Base-by-base conservation (phyloP, 2,797 vertebrate species). In the Sternotherus odoratus region DNA sequence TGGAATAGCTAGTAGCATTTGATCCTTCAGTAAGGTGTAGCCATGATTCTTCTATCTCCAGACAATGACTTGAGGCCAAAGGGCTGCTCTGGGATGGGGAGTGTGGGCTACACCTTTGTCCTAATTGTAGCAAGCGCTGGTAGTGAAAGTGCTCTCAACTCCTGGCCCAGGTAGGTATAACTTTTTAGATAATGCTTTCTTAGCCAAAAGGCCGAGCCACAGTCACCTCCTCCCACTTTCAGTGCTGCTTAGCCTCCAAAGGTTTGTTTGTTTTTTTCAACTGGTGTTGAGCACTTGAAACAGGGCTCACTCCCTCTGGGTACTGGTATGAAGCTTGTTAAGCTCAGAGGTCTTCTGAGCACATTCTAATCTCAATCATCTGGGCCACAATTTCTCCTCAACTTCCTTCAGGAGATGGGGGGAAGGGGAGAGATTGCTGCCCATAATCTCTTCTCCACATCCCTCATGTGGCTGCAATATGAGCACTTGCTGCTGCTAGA, bases 21-120 rank as follows among this genome's bases (percentile, higher is more conserved):
- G 69, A 8, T 83, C 3, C 17, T 39, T 66, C 5, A 3, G 4
- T 56, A 77, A 84, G 56, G 48, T 5, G 43, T 1, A 3, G 15
- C 12, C 85, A 6, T 28, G 74, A 80, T 9, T 23, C 9, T 77
- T 17, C 8, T 17, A 50, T 50, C n/a, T 60, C 43, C 23, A 5
- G 6, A 2, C 1, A 2, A 30, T 10, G 1, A 2, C 66, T 6
- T 12, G 17, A 56, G 43, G 6, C 21, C 6, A 21, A 9, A 30
- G 28, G 36, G 33, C 24, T 66, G 6, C 28, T 17, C 39, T 48
- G 39, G 26, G 12, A 30, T 43, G 17, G n/a, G 54, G 19, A 46
- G 33, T 2, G 17, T 6, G 4, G 53, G 66, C 15, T 83, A 4
- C 0, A 9, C 19, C 50, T 56, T 56, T 28, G 83, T 51, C 8